Percentiles rank a stretch among this genome's conserved stretches.
phyloP scores from a whole-genome alignment of 2,797 vertebrate species.

The Antrozous pallidus region DNA sequence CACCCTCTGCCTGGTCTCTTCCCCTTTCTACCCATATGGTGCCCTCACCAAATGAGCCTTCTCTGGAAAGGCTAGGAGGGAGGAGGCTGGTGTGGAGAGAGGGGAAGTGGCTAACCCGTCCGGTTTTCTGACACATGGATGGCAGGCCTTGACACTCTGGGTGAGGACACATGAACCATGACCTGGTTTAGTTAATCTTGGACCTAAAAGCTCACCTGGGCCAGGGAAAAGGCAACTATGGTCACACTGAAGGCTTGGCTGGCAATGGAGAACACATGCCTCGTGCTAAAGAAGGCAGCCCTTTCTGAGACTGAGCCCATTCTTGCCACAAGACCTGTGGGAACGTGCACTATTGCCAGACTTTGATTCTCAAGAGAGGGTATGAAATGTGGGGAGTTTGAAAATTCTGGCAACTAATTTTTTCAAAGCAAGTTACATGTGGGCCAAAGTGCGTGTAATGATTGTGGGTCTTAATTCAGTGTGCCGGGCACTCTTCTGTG shows the following conservation, averaged over 20 bases:
- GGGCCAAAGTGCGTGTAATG: rapidly evolving
- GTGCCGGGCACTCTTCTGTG: rapidly evolving
- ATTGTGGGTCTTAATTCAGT: not conserved
- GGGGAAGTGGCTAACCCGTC: not conserved
- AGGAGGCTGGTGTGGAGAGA: not conserved
- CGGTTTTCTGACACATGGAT: not conserved
- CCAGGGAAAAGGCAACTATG: not conserved
- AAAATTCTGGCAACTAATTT: not conserved
- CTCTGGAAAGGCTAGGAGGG: not conserved
- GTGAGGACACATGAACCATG: not conserved
- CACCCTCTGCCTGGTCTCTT: not conserved
- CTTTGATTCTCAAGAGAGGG: not conserved
- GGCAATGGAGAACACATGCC: rapidly evolving
- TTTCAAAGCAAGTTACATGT: not conserved
- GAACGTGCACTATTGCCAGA: too few relatives aligned
- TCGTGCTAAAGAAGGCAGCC: not conserved
- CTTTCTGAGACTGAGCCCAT: not conserved
- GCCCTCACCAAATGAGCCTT: not conserved
- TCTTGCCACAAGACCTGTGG: not conserved
- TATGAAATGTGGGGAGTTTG: not conserved
- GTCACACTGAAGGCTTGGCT: not conserved
- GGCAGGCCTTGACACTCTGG: not conserved
- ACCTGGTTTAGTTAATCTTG: not conserved
- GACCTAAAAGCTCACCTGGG: not conserved
- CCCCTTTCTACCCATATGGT: not conserved